Base-by-base conservation (phyloP, 1,140 invertebrate species). In the Leptinotarsa undecemlineata region DNA sequence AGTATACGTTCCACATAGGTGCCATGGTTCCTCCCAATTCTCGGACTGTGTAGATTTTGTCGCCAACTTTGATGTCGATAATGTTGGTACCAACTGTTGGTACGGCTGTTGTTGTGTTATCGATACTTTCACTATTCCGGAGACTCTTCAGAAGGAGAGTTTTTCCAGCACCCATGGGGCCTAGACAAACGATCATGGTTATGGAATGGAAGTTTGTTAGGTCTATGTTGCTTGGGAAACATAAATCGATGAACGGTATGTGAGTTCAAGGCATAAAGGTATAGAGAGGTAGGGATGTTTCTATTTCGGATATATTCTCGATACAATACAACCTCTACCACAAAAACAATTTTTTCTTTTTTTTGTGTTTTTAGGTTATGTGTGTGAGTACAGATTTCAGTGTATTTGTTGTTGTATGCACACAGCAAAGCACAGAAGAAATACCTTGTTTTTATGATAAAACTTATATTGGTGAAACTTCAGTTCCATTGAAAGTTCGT, bases 11-110 rank as follows among this genome's bases (percentile, higher is more conserved):
- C 94, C 94, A 95, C 48, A 95, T 85, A 6, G 92, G 90, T 61
- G 92, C 91, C 91, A 95, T 93, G 76, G 88, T 88, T 6, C 94
- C 94, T 3, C 94, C 94, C 15, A 95, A 86, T 86, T 95, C 94
- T 74, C 91, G 82, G 1, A 91, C 82, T 80, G 42, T 83, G 83
- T 76, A 82, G 84, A 72, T 83, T 74, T 81, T 79, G 83, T 82
- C 88, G 75, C 78, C 87, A 82, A 89, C 88, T 78, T 87, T 86
- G 5, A 93, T 86, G 48, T 88, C 89, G 75, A 89, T 91, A 64
- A 95, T 89, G 83, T 93, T 93, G 2, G 92, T 91, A 1, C 94
- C 94, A 26, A 93, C 90, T 0, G 94, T 95, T 4, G 92, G 89
- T 21, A 94, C 91, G 1, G 92, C 92, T 48, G 90, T 90, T 63